Percentiles rank a stretch among this genome's conserved stretches.
These are phyloP conservation scores for Motacilla alba DNA, from an alignment of 2,113 vertebrate genomes.

Conservation along the genomic window DNA sequence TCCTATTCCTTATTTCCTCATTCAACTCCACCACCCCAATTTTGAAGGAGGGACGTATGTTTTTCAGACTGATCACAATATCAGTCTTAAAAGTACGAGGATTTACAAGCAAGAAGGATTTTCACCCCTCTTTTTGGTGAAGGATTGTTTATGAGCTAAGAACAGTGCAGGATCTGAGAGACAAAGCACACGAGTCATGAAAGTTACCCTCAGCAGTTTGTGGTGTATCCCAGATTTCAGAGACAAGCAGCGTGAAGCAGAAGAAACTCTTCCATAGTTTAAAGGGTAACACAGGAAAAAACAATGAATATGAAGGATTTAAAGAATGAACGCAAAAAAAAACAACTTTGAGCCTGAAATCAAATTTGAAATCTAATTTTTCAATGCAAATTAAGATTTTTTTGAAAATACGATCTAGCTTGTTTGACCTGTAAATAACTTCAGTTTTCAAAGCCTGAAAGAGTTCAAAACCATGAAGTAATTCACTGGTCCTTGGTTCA, in stretches of 20 bases:
- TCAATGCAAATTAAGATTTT: neutral
- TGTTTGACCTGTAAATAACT: neutral
- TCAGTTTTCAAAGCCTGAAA: neutral
- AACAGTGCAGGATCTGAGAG: neutral
- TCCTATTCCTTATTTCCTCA: neutral
- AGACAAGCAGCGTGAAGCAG: neutral
- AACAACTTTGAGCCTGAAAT: neutral
- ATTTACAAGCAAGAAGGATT: neutral
- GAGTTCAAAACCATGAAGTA: neutral
- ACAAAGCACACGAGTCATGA: neutral
- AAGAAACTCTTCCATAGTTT: neutral
- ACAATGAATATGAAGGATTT: neutral
- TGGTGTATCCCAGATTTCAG: neutral
- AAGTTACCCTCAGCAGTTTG: neutral
- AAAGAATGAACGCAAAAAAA: neutral
- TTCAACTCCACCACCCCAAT: neutral
- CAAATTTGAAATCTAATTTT: neutral
- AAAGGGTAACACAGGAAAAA: neutral
- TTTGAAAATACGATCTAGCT: neutral
- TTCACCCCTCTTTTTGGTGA: too few species aligned
- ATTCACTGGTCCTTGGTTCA: neutral
- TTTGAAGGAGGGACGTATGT: accelerated
- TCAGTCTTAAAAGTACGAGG: neutral
- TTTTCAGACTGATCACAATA: neutral
- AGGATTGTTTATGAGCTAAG: neutral